Percentiles rank a stretch among this genome's conserved stretches.
These are phyloP conservation scores for Brevimyrus niger DNA, from an alignment of 2,113 vertebrate species.

Conservation along the genomic window DNA sequence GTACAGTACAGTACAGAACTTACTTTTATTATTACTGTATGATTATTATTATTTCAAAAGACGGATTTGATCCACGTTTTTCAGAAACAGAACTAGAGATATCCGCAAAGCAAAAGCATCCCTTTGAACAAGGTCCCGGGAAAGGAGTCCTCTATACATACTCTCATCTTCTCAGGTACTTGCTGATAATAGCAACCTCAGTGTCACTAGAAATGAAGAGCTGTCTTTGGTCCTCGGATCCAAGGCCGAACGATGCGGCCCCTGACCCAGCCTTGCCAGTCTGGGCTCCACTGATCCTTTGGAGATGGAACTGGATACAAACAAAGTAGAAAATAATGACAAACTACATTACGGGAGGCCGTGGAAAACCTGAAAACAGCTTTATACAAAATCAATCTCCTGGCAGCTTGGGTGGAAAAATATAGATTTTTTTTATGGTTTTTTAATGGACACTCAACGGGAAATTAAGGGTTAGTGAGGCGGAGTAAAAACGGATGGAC, in stretches of 20 bases:
- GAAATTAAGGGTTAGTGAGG: neutral
- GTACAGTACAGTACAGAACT: neutral
- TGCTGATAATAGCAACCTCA: neutral
- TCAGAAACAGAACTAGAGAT: neutral
- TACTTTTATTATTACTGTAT: neutral
- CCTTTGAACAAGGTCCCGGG: neutral
- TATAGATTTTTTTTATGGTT: neutral
- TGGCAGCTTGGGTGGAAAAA: neutral
- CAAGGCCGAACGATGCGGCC: neutral
- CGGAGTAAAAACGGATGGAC: neutral
- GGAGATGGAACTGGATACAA: neutral
- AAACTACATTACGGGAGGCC: neutral
- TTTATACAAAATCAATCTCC: neutral
- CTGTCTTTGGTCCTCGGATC: neutral
- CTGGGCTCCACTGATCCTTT: neutral
- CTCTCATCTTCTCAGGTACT: neutral
- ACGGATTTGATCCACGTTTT: neutral
- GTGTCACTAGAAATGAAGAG: neutral
- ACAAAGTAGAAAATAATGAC: neutral
- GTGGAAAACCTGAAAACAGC: neutral
- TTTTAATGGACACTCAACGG: neutral
- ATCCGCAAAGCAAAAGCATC: neutral
- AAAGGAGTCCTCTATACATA: neutral
- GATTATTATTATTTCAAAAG: neutral
- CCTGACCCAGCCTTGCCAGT: neutral